Base-by-base conservation (phyloP, 1,140 invertebrate genomes). In the Thalassaphorura encarpata region DNA sequence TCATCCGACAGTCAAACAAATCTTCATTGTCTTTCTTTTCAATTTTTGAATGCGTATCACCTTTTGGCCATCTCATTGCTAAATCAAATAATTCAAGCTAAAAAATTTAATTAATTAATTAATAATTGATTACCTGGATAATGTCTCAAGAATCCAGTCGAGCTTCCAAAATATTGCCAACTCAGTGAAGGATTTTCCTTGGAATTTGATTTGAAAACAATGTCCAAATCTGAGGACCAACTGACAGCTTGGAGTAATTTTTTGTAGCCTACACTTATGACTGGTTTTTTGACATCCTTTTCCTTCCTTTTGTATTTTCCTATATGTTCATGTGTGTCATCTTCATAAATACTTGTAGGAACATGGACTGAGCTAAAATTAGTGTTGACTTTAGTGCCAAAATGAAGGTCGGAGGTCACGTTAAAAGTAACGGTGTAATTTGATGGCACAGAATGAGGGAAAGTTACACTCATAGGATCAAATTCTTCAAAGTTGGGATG, bases 141-240 rank as follows among this genome's bases (percentile, higher is more conserved):
- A 56, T 89, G 83, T 16, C 94, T 73, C 60, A 97, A 76, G 64
- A 96, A 85, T 18, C 95, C 95, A 2, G 82, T 83, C 31, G 87
- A 83, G 62, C 88, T 91, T 13, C 92, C 90, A 72, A 97, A 97
- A 70, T 94, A 97, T 73, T 98, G 95, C 89, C 90, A 97, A 0
- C 84, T 83, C 8, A 97, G 73, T 0, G 88, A 84, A 2, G 87
- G 85, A 77, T 97, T 91, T 2, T 82, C 78, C 47, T 83, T 77
- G 66, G 87, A 87, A 72, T 97, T 97, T 63, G 85, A 80, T 56
- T 74, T 77, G 70, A 97, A 98, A 1, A 84, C 80, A 26, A 84
- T 75, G 69, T 95, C 89, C 27, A 98, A 73, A 4, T 73, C 72
- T 69, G 87, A 83, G 0, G 91, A 90, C 91, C 91, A 96, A 66